phyloP scores from a whole-genome alignment of 2,113 vertebrate species.

The mouse (Mus musculus) region DNA sequence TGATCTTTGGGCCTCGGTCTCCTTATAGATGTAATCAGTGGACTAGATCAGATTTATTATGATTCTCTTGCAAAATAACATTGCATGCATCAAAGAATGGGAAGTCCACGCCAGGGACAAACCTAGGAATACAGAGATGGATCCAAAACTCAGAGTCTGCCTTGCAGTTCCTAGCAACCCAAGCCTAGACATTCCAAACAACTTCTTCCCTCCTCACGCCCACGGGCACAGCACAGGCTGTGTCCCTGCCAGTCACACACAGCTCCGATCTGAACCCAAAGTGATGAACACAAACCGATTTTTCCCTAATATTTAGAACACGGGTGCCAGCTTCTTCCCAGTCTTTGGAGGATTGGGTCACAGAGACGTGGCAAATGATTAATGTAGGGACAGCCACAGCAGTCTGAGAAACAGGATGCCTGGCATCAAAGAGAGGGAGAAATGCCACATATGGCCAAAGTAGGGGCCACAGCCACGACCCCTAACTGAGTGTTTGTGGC shows the following conservation, averaged over 20 bases:
- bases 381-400: not conserved
- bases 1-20: not conserved
- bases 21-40: not conserved
- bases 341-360: not conserved
- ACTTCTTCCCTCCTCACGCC: fast-evolving
- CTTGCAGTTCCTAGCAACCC: not conserved
- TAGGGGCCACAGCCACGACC: slow-evolving; percentile 1
- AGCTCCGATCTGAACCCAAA: not conserved
- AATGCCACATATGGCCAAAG: not conserved
- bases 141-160: not conserved
- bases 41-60: not conserved
- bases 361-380: not conserved
- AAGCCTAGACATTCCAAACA: not conserved
- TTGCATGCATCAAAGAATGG: not conserved
- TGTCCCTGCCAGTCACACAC: not conserved
- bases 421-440: not conserved
- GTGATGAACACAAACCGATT: not conserved
- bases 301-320: not conserved
- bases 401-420: not conserved
- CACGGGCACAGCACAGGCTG: not conserved
- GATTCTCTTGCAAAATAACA: not conserved
- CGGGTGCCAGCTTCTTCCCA: not conserved
- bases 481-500: not conserved
- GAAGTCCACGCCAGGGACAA: not conserved
- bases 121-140: not conserved